These are phyloP conservation scores for Brenthis hecate DNA, from an alignment of 2,888 invertebrate genomes.

Conservation along the genomic window DNA sequence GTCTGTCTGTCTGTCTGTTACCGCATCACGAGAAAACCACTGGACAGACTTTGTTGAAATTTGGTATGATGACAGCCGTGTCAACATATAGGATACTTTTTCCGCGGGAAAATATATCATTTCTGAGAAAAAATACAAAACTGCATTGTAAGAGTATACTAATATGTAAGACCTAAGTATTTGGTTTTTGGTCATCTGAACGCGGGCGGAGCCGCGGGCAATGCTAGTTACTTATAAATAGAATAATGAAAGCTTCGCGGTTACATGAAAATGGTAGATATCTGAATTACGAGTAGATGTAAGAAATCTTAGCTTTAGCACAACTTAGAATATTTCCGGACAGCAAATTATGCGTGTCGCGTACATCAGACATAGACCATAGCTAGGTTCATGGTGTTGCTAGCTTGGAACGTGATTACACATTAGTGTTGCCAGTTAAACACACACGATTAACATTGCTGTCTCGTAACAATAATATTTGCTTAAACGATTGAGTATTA, in stretches of 20 bases:
- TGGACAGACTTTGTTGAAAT: too few species aligned
- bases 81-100: too few species aligned
- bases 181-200: too few species aligned
- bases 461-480: slow-evolving; percentile 37
- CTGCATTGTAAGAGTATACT: too few species aligned
- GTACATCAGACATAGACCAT: slow-evolving; percentile 37
- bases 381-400: slow-evolving; percentile 46
- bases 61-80: too few species aligned
- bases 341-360: slow-evolving; percentile 50
- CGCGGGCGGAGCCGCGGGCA: too few species aligned
- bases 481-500: slow-evolving; percentile 29
- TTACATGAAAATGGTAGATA: too few species aligned
- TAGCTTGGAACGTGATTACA: slow-evolving; percentile 62
- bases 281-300: not conserved
- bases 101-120: too few species aligned
- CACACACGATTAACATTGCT: slow-evolving; percentile 50
- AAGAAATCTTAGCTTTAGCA: not conserved
- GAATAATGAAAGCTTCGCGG: not conserved
- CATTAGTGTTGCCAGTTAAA: slow-evolving; percentile 66
- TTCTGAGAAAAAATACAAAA: too few species aligned
- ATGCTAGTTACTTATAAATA: not conserved
- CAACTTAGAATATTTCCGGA: slow-evolving; percentile 22
- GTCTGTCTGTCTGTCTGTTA: too few species aligned
- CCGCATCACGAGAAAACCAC: too few species aligned
- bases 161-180: too few species aligned